Evolutionary conservation across 2,113 vertebrate genomes (phyloP), one percentile per base, ranked within the genome.

Genomic region (Prionailurus viverrinus): DNA sequence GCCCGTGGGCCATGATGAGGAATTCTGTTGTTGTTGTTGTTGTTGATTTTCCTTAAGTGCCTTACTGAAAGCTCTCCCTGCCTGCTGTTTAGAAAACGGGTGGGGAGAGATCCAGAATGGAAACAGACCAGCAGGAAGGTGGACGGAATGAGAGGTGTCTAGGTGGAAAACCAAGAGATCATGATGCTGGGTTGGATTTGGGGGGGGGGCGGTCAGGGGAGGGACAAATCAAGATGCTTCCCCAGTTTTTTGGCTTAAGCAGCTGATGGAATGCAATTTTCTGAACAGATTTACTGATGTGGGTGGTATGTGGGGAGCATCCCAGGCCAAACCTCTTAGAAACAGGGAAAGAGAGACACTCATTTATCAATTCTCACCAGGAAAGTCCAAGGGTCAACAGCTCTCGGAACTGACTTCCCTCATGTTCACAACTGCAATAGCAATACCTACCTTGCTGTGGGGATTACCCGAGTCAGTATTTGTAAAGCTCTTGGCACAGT

Each of bases 21-120:
- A 48, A 61, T 45, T 63, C 29, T 78, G 0, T 58, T 61, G 4
- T 48, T 78, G 0, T 21, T 10, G 3, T 45, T 76, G 0, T 80
- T 5, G 14, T 27, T 65, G 65, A 14, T 10, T 81, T n/a, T 61
- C 11, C 33, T 21, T 82, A 84, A 76, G 78, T 80, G 71, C 15
- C 97, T 63, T 27, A 9, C 45, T 85, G 65, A 86, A 93, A 65
- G 15, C 21, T 85, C 73, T 79, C 66, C 18, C 69, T 66, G 69
- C 41, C 15, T 95, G 76, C 58, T 91, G 1, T 85, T 80, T 76
- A 33, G 65, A 85, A 65, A 82, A n/a, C 21, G 41, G 23, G 11
- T 45, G 63, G 80, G 51, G 51, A 68, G 51, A 61, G 9, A 61
- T 33, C 25, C 12, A 80, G 45, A 39, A 69, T 12, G 31, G 48